Evolutionary conservation across 1,140 invertebrate genomes (phyloP), one percentile per base, ranked within the genome.

Genomic region (Scaptomyza pallida): DNA sequence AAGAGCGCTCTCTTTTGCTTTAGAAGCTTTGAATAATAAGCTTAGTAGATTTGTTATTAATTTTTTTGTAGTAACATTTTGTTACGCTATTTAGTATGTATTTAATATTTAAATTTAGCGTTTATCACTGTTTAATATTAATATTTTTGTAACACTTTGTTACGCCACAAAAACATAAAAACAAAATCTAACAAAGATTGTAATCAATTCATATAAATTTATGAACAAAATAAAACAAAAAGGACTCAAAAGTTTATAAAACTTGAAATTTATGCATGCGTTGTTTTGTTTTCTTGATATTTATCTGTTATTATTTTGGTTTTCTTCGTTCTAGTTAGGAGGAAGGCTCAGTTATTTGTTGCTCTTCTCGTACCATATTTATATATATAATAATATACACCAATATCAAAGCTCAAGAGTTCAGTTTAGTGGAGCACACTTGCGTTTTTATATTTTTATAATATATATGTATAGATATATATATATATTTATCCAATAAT

Each of bases 401-500:
- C 44, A 57, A 52, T 33, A 63, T 71, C 45, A 63, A 71, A 65
- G 52, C 68, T 71, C 68, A 51, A 65, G n/a, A n/a, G 44, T 65
- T 71, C 37, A 62, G 69, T 15, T 61, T 44, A 83, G 76, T 83
- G 72, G 83, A 83, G 80, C 80, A 79, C 67, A 72, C 68, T 81
- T 61, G 62, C 52, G 59, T 86, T 88, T n/a, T 89, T 88, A 89
- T 88, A 82, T 69, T 69, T 69, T 60, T 72, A 69, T 55, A 61
- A 85, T 85, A 83, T 83, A n/a, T n/a, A n/a, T n/a, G n/a, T n/a
- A n/a, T n/a, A 88, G 89, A 88, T 88, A 73, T 88, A 89, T 88
- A 88, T 88, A 88, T 88, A 88, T 88, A 73, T 88, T 88, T 88
- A 88, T 88, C 83, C 82, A 88, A 88, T 88, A 88, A 82, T 89